A percentile compares a stretch with the other conserved stretches of the same genome.
phyloP scores from a whole-genome alignment of 64 coral and sea anemone species.

The Actinia equina region DNA sequence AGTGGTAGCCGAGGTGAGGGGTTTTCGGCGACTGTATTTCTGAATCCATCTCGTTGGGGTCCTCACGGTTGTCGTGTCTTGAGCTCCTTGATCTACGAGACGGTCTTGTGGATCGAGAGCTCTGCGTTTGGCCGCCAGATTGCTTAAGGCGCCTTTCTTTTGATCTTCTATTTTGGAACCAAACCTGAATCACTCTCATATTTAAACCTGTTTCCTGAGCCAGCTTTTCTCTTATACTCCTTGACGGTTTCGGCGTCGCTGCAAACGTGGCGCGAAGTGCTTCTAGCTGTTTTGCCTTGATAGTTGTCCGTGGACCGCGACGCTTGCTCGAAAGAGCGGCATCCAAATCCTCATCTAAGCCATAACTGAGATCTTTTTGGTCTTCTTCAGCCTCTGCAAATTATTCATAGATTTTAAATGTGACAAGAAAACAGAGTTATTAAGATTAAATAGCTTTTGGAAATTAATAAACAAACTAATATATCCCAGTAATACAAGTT shows the following conservation, averaged over 20 bases:
- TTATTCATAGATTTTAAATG: slow-evolving; percentile 38
- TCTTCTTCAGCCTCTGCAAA: slow-evolving; percentile 71
- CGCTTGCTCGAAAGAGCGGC: slow-evolving; percentile 82
- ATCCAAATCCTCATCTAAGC: slow-evolving; percentile 93
- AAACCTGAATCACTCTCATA: slow-evolving; percentile 99
- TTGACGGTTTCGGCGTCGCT: slow-evolving; percentile 92
- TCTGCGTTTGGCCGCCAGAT: slow-evolving; percentile 65
- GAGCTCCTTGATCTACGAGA: slow-evolving; percentile 51
- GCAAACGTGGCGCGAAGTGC: slow-evolving; percentile 90
- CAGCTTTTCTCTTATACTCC: slow-evolving; percentile 93
- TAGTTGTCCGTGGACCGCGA: slow-evolving; percentile 94
- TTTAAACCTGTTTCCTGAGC: slow-evolving; percentile 94
- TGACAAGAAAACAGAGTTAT: slow-evolving; percentile 75
- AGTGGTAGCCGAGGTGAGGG: slow-evolving; percentile 57
- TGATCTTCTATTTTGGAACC: slow-evolving; percentile 98
- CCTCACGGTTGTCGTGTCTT: slow-evolving; percentile 53
- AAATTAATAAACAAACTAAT: slow-evolving; percentile 78
- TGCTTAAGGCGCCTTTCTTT: slow-evolving; percentile 95
- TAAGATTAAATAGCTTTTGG: slow-evolving; percentile 77
- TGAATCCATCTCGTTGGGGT: slow-evolving; percentile 31
- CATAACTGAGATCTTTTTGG: slow-evolving; percentile 77
- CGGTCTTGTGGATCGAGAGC: slow-evolving; percentile 39
- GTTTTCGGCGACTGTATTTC: slow-evolving; percentile 62
- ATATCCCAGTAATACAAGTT: neutral
- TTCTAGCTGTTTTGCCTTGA: slow-evolving; percentile 99